phyloP scores from a whole-genome alignment of 1,140 invertebrate genomes.

The Panagrolaimus sp. region DNA sequence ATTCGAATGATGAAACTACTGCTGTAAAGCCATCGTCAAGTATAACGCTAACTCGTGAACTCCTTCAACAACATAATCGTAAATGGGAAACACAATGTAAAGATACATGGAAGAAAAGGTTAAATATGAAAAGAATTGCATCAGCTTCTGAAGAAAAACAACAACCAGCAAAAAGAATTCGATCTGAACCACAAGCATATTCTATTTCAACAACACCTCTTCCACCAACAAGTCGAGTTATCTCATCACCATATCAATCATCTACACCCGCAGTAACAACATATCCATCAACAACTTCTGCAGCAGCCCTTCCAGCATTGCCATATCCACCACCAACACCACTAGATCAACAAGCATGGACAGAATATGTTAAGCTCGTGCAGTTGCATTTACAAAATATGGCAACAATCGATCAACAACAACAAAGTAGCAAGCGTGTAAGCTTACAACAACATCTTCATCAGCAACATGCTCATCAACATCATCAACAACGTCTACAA shows the following conservation, averaged over 20 bases:
- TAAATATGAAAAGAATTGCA: constrained; percentile 25
- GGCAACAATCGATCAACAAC: background rate
- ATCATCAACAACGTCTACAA: no score
- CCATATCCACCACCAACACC: background rate
- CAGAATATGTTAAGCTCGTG: background rate
- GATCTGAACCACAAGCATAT: background rate
- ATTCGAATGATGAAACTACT: background rate
- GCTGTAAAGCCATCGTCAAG: constrained; percentile 13
- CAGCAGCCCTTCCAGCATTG: background rate
- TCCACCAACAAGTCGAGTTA: no score
- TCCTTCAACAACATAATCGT: constrained; percentile 47
- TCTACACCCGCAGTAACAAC: no score
- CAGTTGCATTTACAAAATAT: constrained; percentile 7
- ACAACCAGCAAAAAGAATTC: background rate
- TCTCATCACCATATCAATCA: no score
- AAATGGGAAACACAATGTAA: constrained; percentile 45
- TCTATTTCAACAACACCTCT: no score
- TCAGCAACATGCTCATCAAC: no score
- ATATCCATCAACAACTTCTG: no score
- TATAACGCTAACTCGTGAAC: constrained; percentile 35
- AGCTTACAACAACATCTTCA: no score
- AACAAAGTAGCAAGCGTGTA: no score
- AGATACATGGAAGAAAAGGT: constrained; percentile 35
- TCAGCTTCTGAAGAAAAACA: background rate
- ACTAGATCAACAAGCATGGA: constrained; percentile 3